phyloP scores from a whole-genome alignment of 2,113 vertebrate species.

The Tragelaphus imberbis region DNA sequence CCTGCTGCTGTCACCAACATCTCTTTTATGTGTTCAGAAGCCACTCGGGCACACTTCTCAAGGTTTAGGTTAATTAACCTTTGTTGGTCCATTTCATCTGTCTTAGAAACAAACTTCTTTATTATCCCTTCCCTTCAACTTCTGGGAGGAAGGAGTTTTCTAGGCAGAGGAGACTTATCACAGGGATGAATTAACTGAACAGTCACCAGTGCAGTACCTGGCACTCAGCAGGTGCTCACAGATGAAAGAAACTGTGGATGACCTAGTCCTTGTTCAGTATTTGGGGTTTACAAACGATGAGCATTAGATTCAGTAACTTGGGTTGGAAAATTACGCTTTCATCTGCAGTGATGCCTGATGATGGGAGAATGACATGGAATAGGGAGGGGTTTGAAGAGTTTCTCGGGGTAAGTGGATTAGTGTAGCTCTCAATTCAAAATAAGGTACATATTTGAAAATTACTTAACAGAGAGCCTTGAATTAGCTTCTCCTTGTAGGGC shows the following conservation, averaged over 20 bases:
- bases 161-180: neutral
- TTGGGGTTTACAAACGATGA: neutral
- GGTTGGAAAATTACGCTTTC: neutral
- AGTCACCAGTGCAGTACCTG: neutral
- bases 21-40: neutral
- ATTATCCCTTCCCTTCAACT: neutral
- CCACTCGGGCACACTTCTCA: neutral
- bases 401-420: neutral
- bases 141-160: neutral
- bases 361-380: neutral
- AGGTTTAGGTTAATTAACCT: neutral
- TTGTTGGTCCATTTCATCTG: neutral
- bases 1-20: neutral
- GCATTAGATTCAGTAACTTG: neutral
- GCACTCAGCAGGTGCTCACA: neutral
- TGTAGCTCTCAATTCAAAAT: neutral
- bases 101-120: neutral
- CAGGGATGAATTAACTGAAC: neutral
- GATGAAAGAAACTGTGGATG: neutral
- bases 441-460: neutral
- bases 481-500: neutral
- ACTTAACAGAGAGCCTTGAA: neutral
- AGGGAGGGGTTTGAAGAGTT: neutral
- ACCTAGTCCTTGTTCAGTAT: neutral
- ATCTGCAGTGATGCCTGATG: neutral